Percentiles rank a stretch among this genome's conserved stretches.
Evolutionary conservation across 2,113 vertebrate species (phyloP).

Genomic region (Grallaria varia): DNA sequence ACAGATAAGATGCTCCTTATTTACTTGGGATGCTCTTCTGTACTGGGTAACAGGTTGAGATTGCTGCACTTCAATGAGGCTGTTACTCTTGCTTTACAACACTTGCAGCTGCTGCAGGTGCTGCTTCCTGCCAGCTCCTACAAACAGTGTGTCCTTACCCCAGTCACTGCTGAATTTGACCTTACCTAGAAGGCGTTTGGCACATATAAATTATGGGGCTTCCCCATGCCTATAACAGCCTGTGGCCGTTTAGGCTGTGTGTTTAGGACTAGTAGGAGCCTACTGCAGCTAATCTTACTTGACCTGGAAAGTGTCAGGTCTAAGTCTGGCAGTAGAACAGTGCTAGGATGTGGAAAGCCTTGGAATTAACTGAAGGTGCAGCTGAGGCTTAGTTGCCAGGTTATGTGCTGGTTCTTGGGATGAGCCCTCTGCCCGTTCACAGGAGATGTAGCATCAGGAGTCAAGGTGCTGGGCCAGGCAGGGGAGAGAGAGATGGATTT

Average conservation of each 20-base stretch:
- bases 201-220: not conserved
- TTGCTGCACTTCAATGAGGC: not conserved
- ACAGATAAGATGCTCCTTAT: not conserved
- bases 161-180: not conserved
- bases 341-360: not conserved
- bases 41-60: not conserved
- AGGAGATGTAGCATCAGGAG: not conserved
- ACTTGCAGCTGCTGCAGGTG: fast-evolving
- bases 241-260: fast-evolving
- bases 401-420: fast-evolving
- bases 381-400: not conserved
- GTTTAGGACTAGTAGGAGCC: not conserved
- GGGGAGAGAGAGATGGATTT: not conserved
- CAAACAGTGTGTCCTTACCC: not conserved
- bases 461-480: not conserved
- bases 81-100: not conserved
- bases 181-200: not conserved
- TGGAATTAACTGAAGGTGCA: not conserved
- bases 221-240: not conserved
- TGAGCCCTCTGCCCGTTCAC: not conserved
- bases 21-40: not conserved
- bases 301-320: not conserved
- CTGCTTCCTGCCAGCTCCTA: not conserved
- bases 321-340: not conserved
- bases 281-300: not conserved